Evolutionary conservation across 2,888 invertebrate species (phyloP).

Genomic region (Ormyrus labotus): DNA sequence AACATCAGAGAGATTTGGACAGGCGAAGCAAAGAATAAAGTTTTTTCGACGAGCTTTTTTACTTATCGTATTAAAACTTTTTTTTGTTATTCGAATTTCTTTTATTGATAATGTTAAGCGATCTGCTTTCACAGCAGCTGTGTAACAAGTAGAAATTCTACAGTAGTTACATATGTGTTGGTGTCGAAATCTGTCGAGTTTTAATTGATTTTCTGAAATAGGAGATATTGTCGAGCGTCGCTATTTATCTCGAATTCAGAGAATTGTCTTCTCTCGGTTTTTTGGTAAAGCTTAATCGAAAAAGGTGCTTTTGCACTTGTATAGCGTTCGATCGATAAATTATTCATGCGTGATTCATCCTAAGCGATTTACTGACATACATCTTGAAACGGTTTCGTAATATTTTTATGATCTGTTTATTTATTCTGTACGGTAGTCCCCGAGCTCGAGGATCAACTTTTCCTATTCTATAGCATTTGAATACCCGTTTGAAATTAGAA

Average conservation of each 20-base stretch:
- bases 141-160: too few species aligned
- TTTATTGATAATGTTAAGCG: too few species aligned
- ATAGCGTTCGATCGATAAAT: conserved; percentile 38
- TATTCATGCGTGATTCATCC: conserved; percentile 46
- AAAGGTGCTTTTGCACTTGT: conserved; percentile 30
- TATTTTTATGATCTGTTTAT: conserved; percentile 48
- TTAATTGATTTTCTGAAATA: too few species aligned
- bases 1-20: too few species aligned
- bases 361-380: conserved; percentile 1
- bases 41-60: too few species aligned
- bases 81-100: too few species aligned
- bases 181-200: too few species aligned
- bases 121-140: too few species aligned
- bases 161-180: too few species aligned
- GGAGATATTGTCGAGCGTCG: too few species aligned
- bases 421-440: background rate
- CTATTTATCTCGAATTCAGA: conserved; percentile 23
- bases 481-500: background rate
- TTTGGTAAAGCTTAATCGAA: conserved; percentile 23
- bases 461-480: background rate
- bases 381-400: conserved; percentile 22
- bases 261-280: conserved; percentile 23
- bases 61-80: too few species aligned
- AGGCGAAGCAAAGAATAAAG: too few species aligned
- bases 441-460: background rate